phyloP scores from a whole-genome alignment of 2,797 vertebrate species.

The Tapera naevia region DNA sequence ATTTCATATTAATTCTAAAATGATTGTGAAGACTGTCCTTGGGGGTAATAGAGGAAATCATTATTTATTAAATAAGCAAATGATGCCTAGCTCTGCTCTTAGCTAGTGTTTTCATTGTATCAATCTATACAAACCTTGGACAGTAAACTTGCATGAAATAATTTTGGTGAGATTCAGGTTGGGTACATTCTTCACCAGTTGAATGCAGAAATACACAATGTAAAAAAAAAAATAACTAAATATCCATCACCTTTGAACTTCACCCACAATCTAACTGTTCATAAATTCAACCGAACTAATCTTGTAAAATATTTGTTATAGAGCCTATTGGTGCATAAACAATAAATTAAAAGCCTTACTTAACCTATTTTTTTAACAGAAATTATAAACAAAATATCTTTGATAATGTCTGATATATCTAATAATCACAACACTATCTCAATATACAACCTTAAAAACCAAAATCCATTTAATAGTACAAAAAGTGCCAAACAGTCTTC shows the following conservation, averaged over 20 bases:
- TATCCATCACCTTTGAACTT: neutral
- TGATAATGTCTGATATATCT: neutral
- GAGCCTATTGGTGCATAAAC: neutral
- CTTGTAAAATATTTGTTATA: neutral
- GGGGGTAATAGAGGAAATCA: fast-evolving
- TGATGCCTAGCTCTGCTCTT: neutral
- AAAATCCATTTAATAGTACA: neutral
- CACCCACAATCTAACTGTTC: neutral
- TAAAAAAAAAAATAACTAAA: neutral
- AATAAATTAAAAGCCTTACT: neutral
- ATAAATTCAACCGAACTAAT: neutral
- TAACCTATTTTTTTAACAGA: neutral
- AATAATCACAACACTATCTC: neutral
- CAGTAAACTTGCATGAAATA: neutral
- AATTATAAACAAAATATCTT: neutral
- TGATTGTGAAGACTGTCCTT: neutral
- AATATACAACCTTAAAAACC: neutral
- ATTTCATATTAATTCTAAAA: neutral
- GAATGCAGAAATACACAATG: neutral
- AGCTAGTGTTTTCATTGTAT: neutral
- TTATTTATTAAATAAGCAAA: constrained; percentile 1
- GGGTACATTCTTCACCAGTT: neutral
- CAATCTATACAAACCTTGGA: neutral
- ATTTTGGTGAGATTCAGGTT: neutral
- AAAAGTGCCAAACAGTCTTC: neutral